A percentile compares a stretch with the other conserved stretches of the same genome.
phyloP scores from a whole-genome alignment of 2,888 invertebrate species.

The Brachylomia viminalis region DNA sequence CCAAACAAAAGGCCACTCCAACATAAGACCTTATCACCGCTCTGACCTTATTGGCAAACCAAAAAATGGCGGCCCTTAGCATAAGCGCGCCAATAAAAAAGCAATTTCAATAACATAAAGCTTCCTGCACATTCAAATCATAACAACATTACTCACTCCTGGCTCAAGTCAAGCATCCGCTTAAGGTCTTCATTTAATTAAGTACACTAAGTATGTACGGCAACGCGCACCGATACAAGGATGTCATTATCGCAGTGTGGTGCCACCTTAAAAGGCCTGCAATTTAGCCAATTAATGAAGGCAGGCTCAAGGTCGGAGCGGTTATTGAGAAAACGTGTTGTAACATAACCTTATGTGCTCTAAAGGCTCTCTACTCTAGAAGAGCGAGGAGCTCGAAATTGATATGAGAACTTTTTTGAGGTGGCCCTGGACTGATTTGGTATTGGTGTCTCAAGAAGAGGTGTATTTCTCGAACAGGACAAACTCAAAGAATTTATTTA shows the following conservation, averaged over 20 bases:
- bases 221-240: slow-evolving; percentile 75
- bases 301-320: slow-evolving; percentile 81
- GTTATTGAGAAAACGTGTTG: slow-evolving; percentile 81
- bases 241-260: slow-evolving; percentile 82
- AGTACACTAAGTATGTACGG: slow-evolving; percentile 78
- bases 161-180: slow-evolving; percentile 63
- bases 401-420: slow-evolving; percentile 9
- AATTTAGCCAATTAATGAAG: slow-evolving; percentile 86
- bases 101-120: slow-evolving; percentile 67
- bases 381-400: slow-evolving; percentile 12
- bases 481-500: background rate
- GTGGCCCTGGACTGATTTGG: background rate
- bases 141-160: slow-evolving; percentile 67
- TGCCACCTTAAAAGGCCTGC: slow-evolving; percentile 83
- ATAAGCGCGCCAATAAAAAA: slow-evolving; percentile 59
- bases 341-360: slow-evolving; percentile 64
- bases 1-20: slow-evolving; percentile 40
- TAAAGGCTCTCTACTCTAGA: slow-evolving; percentile 34
- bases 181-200: slow-evolving; percentile 76
- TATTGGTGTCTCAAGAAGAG: background rate
- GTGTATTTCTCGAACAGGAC: background rate
- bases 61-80: slow-evolving; percentile 55
- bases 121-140: slow-evolving; percentile 71
- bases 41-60: slow-evolving; percentile 46
- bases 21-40: slow-evolving; percentile 20